Evolutionary conservation across 2,888 invertebrate species (phyloP), one percentile per base, ranked within the genome.

Genomic region (Oxytorus armatus): DNA sequence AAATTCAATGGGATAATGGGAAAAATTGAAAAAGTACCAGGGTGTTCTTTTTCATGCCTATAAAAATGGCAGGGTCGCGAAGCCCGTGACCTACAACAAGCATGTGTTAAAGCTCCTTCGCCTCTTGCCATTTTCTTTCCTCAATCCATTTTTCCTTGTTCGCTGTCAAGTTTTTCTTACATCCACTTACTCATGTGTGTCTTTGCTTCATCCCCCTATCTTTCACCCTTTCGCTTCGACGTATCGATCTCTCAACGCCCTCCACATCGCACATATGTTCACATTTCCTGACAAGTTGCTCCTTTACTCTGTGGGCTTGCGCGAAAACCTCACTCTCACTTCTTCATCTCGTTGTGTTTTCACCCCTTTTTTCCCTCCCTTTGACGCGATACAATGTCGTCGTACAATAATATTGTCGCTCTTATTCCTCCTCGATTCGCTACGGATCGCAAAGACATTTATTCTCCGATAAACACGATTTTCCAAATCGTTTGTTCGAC

Each of bases 91-190:
- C n/a, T n/a, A n/a, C n/a, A n/a, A n/a, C n/a, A 29, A 3, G 5
- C 5, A 29, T 3, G 5, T 29, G 29, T 29, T 11, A 25, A 61
- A 42, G n/a, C 8, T 18, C 10, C 18, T 61, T 14, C 7, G 21
- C 23, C 23, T 42, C 61, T 23, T 23, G 36, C 42, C 1, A 55
- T 55, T 55, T 39, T 66, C 23, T 3, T 57, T 29, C 53, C 33
- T 16, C 51, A 0, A 36, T 63, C 47, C 47, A 16, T 65, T 65
- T 44, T 55, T n/a, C 42, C 61, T 74, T 57, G 74, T 57, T 57
- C 39, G 21, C 25, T 21, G 44, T 74, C 44, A 44, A 55, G 57
- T 36, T 36, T 44, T 21, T 21, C 23, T 29, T 39, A 36, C 51
- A 51, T 59, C 39, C 18, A 23, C 21, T 57, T 66, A 39, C 47